A percentile compares a stretch with the other conserved stretches of the same genome.
phyloP scores from a whole-genome alignment of 2,888 invertebrate genomes.

The Eupithecia subumbrata region DNA sequence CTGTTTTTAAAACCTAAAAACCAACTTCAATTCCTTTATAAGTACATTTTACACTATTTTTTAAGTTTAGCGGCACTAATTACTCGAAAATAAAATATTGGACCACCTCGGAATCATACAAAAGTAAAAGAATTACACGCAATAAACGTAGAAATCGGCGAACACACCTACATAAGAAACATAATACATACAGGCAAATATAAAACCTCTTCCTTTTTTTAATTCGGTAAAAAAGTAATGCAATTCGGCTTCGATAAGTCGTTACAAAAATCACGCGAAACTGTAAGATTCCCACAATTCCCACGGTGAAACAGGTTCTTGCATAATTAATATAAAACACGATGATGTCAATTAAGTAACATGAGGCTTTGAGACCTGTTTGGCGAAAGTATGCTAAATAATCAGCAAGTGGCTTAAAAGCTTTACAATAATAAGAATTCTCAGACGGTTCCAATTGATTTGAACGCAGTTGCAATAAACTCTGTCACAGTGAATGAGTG shows the following conservation, averaged over 20 bases:
- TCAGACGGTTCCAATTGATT: slow-evolving; percentile 4
- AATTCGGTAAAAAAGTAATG: slow-evolving; percentile 8
- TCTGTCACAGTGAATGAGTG: neutral
- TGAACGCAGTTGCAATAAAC: neutral
- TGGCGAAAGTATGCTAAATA: slow-evolving; percentile 32
- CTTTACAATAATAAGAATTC: neutral
- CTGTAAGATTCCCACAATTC: slow-evolving; percentile 31
- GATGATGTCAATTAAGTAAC: slow-evolving; percentile 36
- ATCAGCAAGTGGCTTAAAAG: slow-evolving; percentile 1
- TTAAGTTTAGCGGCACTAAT: neutral
- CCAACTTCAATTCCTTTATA: neutral
- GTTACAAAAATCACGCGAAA: slow-evolving; percentile 30
- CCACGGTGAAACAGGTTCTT: slow-evolving; percentile 38
- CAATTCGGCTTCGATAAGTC: slow-evolving; percentile 19
- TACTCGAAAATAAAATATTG: neutral
- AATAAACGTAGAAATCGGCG: neutral
- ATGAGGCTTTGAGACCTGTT: slow-evolving; percentile 28
- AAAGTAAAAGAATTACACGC: neutral
- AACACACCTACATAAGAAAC: no score
- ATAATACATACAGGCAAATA: neutral
- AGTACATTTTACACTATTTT: neutral
- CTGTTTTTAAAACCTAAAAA: neutral
- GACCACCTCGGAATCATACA: neutral
- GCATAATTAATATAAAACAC: slow-evolving; percentile 32
- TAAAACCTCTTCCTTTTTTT: neutral